Conservation (phyloP, 1,140 invertebrate species). For the Tetramorium parvispinum region DNA sequence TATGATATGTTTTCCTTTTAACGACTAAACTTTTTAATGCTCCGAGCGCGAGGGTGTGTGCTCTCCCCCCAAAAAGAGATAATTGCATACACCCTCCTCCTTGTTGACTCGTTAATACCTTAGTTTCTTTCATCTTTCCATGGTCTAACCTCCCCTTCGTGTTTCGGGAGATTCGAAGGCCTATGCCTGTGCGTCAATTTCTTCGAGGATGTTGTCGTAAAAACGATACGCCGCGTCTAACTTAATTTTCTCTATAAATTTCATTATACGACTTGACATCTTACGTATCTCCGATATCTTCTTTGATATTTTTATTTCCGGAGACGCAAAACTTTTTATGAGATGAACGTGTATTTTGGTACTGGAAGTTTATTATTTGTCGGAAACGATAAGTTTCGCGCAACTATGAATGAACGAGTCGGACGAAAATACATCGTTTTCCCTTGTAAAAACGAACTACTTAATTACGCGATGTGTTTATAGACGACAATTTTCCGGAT, state of each 20-base stretch:
- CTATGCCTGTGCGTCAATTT: slow-evolving; percentile 39
- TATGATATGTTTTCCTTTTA: slow-evolving; percentile 67
- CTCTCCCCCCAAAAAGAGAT: slow-evolving; percentile 58
- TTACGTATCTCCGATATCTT: not conserved
- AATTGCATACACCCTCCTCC: slow-evolving; percentile 38
- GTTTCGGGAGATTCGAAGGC: slow-evolving; percentile 39
- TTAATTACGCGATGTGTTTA: not conserved
- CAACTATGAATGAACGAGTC: not conserved
- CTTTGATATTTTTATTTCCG: slow-evolving; percentile 16
- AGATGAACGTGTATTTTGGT: not conserved
- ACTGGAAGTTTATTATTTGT: slow-evolving; percentile 12
- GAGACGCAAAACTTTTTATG: not conserved
- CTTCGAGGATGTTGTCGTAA: not conserved
- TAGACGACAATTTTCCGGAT: not conserved
- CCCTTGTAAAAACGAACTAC: not conserved
- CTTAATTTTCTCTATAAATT: not conserved
- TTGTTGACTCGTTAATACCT: slow-evolving; percentile 30
- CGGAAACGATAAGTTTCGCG: not conserved
- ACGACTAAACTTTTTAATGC: slow-evolving; percentile 59
- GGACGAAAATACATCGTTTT: not conserved
- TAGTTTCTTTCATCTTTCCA: slow-evolving; percentile 48
- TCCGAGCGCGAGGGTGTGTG: slow-evolving; percentile 28
- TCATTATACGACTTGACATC: not conserved
- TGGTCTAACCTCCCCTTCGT: slow-evolving; percentile 20
- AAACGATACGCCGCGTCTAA: not conserved